Conservation (phyloP, 2,888 invertebrate species). For the Panopea generosa region DNA sequence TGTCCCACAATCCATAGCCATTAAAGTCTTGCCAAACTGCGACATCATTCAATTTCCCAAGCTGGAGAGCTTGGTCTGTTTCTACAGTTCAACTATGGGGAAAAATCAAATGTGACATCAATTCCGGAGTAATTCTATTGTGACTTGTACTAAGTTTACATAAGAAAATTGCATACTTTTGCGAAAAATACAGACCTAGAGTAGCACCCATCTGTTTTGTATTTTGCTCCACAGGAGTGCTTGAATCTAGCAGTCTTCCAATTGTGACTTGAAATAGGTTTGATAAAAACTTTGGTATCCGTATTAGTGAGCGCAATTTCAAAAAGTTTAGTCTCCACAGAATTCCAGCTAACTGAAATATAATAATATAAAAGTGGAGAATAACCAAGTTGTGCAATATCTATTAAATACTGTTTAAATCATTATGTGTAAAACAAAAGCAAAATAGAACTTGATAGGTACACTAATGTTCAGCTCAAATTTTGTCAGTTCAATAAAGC, state of each 20-base stretch:
- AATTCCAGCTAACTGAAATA: constrained; percentile 84
- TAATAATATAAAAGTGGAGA: constrained; percentile 14
- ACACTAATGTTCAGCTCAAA: too few relatives aligned
- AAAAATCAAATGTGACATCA: too few relatives aligned
- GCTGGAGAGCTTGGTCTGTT: too few relatives aligned
- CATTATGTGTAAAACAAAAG: background rate
- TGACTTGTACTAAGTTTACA: too few relatives aligned
- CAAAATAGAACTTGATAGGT: too few relatives aligned
- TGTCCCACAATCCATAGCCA: too few relatives aligned
- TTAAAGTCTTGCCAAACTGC: too few relatives aligned
- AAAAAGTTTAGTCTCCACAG: constrained; percentile 85
- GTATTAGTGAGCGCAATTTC: constrained; percentile 83
- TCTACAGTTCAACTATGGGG: too few relatives aligned
- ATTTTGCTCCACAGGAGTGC: constrained; percentile 82
- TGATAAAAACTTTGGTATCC: constrained; percentile 84
- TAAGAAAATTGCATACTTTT: too few relatives aligned
- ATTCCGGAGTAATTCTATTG: too few relatives aligned
- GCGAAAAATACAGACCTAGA: constrained; percentile 63
- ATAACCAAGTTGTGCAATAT: background rate
- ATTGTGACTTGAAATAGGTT: constrained; percentile 80
- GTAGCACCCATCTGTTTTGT: constrained; percentile 86
- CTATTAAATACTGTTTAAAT: too few relatives aligned
- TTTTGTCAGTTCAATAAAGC: background rate
- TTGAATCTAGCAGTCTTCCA: constrained; percentile 85
- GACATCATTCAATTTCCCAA: too few relatives aligned